phyloP scores from a whole-genome alignment of 37 sponge, comb jelly and placozoan species.

The Geodia barretti region DNA sequence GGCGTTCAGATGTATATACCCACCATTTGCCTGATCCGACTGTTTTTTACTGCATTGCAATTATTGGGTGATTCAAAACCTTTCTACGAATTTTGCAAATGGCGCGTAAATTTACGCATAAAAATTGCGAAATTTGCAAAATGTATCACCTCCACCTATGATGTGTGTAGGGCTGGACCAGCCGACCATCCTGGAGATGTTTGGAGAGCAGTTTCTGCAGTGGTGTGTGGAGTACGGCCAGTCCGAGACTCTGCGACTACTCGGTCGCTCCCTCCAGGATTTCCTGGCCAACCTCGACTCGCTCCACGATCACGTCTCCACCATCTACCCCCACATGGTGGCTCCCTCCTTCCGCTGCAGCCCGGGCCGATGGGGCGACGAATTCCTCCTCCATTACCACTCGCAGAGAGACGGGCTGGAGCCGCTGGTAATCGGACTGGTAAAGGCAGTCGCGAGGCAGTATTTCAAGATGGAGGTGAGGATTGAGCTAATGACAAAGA shows the following conservation, averaged over 20 bases:
- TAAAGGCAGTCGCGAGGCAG: conserved; percentile 82
- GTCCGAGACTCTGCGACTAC: conserved; percentile 70
- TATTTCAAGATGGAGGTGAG: conserved; percentile 67
- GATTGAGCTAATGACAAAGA: conserved; percentile 44
- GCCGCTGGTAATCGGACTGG: conserved; percentile 81
- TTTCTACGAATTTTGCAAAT: too few relatives aligned
- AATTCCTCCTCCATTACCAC: conserved; percentile 82
- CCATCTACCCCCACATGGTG: conserved; percentile 85
- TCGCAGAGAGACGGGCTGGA: conserved; percentile 69
- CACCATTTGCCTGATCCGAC: too few relatives aligned
- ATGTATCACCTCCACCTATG: background rate
- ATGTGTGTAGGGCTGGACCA: conserved; percentile 54
- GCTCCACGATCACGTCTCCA: conserved; percentile 91
- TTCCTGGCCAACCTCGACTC: conserved; percentile 90
- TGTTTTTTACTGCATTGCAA: too few relatives aligned
- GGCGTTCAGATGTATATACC: too few relatives aligned
- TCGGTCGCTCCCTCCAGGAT: conserved; percentile 82
- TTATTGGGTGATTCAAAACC: too few relatives aligned
- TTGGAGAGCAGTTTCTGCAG: conserved; percentile 89
- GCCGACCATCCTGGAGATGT: conserved; percentile 76
- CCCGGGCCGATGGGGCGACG: conserved; percentile 40
- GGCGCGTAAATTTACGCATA: too few relatives aligned
- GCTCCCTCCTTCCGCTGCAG: conserved; percentile 92
- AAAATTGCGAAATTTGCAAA: background rate
- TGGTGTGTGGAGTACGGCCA: conserved; percentile 92